Evolutionary conservation across 30 jellyfish, hydroid and myxozoan species (phyloP), one percentile per base, ranked within the genome.

Genomic region (Phacellophora camtschatica): DNA sequence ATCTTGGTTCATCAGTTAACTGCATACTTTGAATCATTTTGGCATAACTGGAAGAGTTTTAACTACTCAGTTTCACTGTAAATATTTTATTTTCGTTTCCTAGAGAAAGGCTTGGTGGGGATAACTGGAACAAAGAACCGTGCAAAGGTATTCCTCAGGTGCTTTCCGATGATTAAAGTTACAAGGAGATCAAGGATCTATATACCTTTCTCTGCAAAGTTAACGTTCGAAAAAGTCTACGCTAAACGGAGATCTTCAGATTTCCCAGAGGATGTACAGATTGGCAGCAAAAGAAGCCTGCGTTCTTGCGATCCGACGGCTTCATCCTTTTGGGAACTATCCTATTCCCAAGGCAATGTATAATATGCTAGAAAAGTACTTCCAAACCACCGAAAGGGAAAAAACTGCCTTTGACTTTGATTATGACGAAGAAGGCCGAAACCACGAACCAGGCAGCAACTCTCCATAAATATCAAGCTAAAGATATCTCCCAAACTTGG

Each of bases 261-360:
- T 51, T 51, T 51, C 30, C 23, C 66, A 51, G 66, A 51, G 30
- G 66, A 23, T 51, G 66, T 51, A 51, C 66, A 23, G 18, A 18
- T 23, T 6, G 66, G 18, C 66, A 51, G 66, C 66, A 10, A 51
- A 51, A 51, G 66, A 51, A 51, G 22, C 66, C 66, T 51, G 66
- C 66, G 66, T 51, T 51, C 66, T 51, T 51, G 66, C 66, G 66
- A 51, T 51, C 66, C 66, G 66, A 51, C 66, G 18, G 66, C 66
- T 51, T 51, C 22, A 51, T 51, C 66, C 18, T 51, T 23, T 51
- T 51, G 51, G 51, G 51, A 7, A 39, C 51, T 39, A 39, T 39
- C 13, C 51, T 39, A 39, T 39, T 39, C 51, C 66, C 66, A 51
- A 51, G 18, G 66, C 66, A 51, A 18, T 56, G 71, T 11, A 13